phyloP scores from a whole-genome alignment of 2,797 vertebrate species.

The Crypturellus tataupa region DNA sequence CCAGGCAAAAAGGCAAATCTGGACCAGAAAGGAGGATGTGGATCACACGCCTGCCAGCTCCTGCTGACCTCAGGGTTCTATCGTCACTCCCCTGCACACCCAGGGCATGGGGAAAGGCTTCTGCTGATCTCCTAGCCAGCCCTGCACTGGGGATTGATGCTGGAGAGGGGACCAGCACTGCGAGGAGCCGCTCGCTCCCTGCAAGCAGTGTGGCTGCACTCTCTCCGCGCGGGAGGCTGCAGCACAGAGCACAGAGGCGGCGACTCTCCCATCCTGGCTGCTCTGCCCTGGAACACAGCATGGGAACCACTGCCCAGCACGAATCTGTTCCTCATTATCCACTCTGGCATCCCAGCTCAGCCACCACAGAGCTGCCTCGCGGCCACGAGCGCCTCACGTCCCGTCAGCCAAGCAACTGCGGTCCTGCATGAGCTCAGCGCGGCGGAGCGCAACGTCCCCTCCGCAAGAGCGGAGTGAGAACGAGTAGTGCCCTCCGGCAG shows the following conservation, averaged over 20 bases:
- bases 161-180: neutral
- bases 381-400: neutral
- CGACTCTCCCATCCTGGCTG: constrained; percentile 24
- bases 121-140: neutral
- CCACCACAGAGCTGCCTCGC: neutral
- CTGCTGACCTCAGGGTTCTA: neutral
- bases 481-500: rapidly evolving
- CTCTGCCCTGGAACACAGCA: constrained; percentile 53
- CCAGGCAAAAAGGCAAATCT: neutral
- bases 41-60: constrained; percentile 4
- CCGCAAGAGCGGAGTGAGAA: neutral
- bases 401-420: neutral
- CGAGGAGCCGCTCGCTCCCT: rapidly evolving
- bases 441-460: neutral
- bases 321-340: constrained; percentile 71
- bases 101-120: rapidly evolving
- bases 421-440: rapidly evolving
- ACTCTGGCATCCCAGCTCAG: neutral
- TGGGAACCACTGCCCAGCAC: constrained; percentile 32
- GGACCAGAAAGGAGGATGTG: neutral
- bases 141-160: neutral
- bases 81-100: neutral
- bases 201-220: rapidly evolving
- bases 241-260: neutral
- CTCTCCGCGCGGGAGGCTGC: neutral